These are phyloP conservation scores for Luffia ferchaultella DNA, from an alignment of 2,888 invertebrate species.

Conservation along the genomic window DNA sequence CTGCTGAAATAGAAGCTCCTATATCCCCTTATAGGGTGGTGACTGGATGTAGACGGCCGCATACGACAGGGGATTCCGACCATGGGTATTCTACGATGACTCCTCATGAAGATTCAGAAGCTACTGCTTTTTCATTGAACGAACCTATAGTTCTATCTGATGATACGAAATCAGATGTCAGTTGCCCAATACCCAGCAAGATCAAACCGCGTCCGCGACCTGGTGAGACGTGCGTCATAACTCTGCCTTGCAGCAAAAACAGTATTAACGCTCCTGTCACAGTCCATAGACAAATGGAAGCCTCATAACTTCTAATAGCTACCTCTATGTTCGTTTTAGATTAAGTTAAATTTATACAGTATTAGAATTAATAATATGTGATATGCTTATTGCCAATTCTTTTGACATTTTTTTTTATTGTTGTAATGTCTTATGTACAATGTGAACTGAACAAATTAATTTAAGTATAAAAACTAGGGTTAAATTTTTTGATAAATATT, in stretches of 20 bases:
- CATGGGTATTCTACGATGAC: slow-evolving; percentile 96
- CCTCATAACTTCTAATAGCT: slow-evolving; percentile 50
- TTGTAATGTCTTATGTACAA: background rate
- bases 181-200: slow-evolving; percentile 66
- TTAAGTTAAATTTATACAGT: slow-evolving; percentile 18
- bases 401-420: background rate
- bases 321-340: slow-evolving; percentile 22
- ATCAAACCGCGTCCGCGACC: slow-evolving; percentile 46
- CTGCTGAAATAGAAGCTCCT: slow-evolving; percentile 70
- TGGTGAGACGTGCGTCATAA: slow-evolving; percentile 46
- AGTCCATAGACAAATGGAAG: slow-evolving; percentile 89
- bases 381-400: slow-evolving; percentile 18
- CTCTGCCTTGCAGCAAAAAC: slow-evolving; percentile 61
- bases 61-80: slow-evolving; percentile 84
- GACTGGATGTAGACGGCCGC: slow-evolving; percentile 79
- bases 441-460: no score
- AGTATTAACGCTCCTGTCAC: slow-evolving; percentile 86
- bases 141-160: slow-evolving; percentile 68
- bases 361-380: slow-evolving; percentile 19
- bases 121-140: slow-evolving; percentile 77
- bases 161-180: slow-evolving; percentile 59
- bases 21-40: slow-evolving; percentile 90
- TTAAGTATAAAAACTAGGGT: no score
- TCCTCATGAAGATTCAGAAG: slow-evolving; percentile 88
- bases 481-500: no score